Evolutionary conservation across 2,797 vertebrate species (phyloP).

Genomic region (Lepilemur ruficaudatus): DNA sequence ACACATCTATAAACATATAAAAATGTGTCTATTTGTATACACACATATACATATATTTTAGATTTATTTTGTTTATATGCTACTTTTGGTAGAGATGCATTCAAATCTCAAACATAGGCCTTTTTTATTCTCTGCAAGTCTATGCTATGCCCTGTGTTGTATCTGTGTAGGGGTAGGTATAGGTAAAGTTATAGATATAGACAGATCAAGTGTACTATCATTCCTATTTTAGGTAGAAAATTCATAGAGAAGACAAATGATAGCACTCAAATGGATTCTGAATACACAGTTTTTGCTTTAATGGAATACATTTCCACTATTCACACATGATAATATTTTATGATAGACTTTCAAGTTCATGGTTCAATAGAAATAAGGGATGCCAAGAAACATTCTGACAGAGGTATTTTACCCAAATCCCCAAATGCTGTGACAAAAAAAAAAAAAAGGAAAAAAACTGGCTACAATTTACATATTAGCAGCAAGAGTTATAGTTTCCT

Average conservation of each 20-base stretch:
- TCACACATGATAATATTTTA: slow-evolving; percentile 29
- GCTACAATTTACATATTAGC: background rate
- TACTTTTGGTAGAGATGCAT: background rate
- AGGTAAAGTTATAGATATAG: background rate
- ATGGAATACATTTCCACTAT: slow-evolving; percentile 6
- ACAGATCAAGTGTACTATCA: background rate
- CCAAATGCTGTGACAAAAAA: background rate
- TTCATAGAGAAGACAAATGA: slow-evolving; percentile 5
- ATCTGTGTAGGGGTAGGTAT: background rate
- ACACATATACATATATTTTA: background rate
- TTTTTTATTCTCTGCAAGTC: background rate
- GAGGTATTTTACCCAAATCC: background rate
- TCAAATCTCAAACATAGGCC: background rate
- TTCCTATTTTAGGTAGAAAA: background rate
- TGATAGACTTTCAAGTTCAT: background rate
- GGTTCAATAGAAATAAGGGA: slow-evolving; percentile 25
- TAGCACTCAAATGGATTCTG: background rate
- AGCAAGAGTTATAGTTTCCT: background rate
- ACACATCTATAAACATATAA: background rate
- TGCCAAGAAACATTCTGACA: slow-evolving; percentile 29
- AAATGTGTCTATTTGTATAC: background rate
- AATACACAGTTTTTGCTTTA: background rate
- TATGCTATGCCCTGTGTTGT: background rate
- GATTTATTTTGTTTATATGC: background rate
- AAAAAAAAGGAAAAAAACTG: background rate